Base-by-base conservation (phyloP, 1,140 invertebrate species). In the Drosophila bipectinata region DNA sequence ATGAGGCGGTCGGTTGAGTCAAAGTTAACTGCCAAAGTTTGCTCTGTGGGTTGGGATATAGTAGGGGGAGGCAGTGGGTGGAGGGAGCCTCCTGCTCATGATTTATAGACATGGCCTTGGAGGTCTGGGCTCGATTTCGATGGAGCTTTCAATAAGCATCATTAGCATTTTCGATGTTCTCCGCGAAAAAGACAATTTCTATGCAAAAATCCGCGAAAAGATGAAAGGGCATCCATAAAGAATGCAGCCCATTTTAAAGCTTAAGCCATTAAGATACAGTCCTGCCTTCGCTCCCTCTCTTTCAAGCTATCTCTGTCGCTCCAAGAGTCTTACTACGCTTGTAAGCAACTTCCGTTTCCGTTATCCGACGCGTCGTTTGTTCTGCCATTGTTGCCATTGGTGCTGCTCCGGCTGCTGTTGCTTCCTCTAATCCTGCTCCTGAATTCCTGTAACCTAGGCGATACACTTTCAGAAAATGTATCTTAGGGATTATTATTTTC, bases 291-390 rank as follows among this genome's bases (percentile, higher is more conserved):
- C 0, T 45, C 39, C n/a, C 26, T 14, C 24, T 8, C 28, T 14
- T n/a, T 32, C 28, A 12, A 26, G 34, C 54, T 64, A 37, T 47
- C 47, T 56, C 41, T 44, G 28, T 57, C 15, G 45, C 47, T 57
- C 55, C 45, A 9, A 57, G 51, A 63, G 32, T 44, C 52, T 68
- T 74, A 63, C 28, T 63, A 75, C 62, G 69, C 73, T 78, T 87
- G 81, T 87, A 74, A 85, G 78, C 81, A 85, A 82, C 73, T 87
- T 85, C 81, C 81, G 81, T 78, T 85, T 85, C 82, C 81, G 68
- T 77, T 85, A 82, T 78, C 74, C 77, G 81, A 77, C 77, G 80
- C 81, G 72, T 72, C 66, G 64, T 80, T 76, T 79, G 81, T 83
- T 72, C 68, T 77, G 47, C 34, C 81, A 77, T 81, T 87, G 80